Evolutionary conservation across 2,888 invertebrate species (phyloP).

Genomic region (Myathropa florea): DNA sequence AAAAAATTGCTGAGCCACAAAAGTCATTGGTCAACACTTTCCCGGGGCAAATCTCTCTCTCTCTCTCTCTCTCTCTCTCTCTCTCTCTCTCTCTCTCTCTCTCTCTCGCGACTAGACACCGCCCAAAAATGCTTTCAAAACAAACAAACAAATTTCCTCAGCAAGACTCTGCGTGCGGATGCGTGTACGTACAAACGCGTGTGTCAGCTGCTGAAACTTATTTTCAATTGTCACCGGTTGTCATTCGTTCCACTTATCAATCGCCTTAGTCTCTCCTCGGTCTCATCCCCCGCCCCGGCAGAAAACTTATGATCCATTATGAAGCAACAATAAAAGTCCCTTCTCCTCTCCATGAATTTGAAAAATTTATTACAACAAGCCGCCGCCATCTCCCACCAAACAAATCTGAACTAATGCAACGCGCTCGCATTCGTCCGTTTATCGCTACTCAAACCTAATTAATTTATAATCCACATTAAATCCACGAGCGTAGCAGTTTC

Average conservation of each 20-base stretch:
- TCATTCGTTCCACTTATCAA: background rate
- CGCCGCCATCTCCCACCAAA: background rate
- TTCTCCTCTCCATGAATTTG: background rate
- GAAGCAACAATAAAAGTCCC: background rate
- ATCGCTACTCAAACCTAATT: constrained; percentile 2
- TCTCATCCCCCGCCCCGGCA: no score
- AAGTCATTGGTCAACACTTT: no score
- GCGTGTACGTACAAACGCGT: background rate
- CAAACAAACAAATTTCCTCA: no score
- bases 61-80: no score
- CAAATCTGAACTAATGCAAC: background rate
- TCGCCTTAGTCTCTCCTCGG: background rate
- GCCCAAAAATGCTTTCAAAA: no score
- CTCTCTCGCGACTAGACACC: no score
- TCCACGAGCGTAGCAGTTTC: constrained; percentile 18
- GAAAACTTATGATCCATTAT: background rate
- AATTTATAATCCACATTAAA: constrained; percentile 33
- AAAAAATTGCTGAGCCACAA: no score
- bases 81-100: no score
- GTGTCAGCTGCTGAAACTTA: background rate
- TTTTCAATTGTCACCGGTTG: background rate
- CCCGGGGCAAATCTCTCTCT: no score
- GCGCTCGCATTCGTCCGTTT: background rate
- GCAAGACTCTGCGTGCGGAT: no score
- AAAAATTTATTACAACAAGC: background rate